Evolutionary conservation across 2,888 invertebrate genomes (phyloP), one percentile per base, ranked within the genome.

Genomic region (Gisinianus flammeolus): DNA sequence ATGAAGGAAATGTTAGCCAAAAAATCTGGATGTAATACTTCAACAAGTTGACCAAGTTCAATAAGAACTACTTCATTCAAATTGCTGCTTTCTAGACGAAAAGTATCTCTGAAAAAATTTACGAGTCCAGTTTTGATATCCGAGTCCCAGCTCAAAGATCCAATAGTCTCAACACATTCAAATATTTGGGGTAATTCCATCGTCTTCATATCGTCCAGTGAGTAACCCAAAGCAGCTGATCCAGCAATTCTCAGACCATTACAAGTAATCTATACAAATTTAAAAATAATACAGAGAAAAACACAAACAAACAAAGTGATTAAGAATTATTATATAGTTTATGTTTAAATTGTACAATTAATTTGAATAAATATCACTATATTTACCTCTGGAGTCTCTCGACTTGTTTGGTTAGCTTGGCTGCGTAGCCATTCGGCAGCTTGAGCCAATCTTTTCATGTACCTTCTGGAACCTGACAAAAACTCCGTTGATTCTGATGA

Each of bases 121-220:
- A 85, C 62, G 19, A 85, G 78, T 26, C 68, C 74, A 0, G 28
- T 30, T 75, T 84, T 83, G 19, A 67, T 79, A 2, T 79, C 80
- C n/a, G 82, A 80, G 56, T 81, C 82, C 81, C 82, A 85, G n/a
- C 83, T 83, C n/a, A 84, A 62, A 3, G 44, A 52, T 16, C 85
- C 85, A 22, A 85, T 66, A 1, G 80, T 22, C 71, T 85, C 85
- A 52, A 85, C 68, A 66, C 85, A 85, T 44, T 85, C 82, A 44
- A 81, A 82, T 16, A 84, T 64, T 26, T 85, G 82, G 0, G 30
- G 68, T 26, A 71, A 35, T 0, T 58, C 35, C 31, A 84, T 80
- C 54, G 79, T 79, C 6, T 80, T 68, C 16, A 85, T 28, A 28
- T 85, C 85, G n/a, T 80, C 81, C 0, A 82, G 70, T 0, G 80